These are phyloP conservation scores for Xenopus borealis DNA, from an alignment of 2,113 vertebrate genomes.

Conservation along the genomic window DNA sequence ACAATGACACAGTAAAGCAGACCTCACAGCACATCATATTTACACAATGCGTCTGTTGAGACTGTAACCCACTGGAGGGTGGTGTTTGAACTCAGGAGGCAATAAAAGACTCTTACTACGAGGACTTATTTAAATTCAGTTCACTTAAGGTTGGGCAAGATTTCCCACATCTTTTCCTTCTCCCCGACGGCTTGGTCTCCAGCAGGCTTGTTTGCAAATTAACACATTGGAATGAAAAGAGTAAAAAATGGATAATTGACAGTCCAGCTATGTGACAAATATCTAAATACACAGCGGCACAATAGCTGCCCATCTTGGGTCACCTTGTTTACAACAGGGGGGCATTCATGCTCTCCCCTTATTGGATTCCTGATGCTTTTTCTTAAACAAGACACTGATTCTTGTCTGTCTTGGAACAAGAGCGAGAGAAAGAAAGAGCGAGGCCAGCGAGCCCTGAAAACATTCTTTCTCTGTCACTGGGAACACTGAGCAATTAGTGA, in stretches of 20 bases:
- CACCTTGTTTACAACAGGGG: conserved; percentile 44
- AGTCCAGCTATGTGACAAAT: conserved; percentile 27
- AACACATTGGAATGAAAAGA: conserved; percentile 29
- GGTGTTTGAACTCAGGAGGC: background rate
- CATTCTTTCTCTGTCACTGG: conserved; percentile 36
- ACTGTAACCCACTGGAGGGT: background rate
- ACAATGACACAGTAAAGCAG: background rate
- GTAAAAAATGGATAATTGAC: conserved; percentile 30
- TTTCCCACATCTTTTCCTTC: conserved; percentile 25
- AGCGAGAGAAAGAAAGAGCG: background rate
- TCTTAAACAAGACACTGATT: conserved; percentile 32
- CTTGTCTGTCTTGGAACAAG: conserved; percentile 29
- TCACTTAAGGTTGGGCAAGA: conserved; percentile 25
- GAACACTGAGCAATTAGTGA: conserved; percentile 28
- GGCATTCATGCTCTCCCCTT: conserved; percentile 27
- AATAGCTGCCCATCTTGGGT: conserved; percentile 37
- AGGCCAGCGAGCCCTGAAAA: conserved; percentile 24
- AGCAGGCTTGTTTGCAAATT: conserved; percentile 29
- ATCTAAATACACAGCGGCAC: conserved; percentile 34
- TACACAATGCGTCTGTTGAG: background rate
- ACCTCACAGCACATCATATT: background rate
- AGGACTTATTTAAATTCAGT: conserved; percentile 25
- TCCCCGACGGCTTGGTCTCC: conserved; percentile 9
- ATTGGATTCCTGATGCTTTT: conserved; percentile 27
- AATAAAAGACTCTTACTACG: conserved; percentile 1